Evolutionary conservation across 2,888 invertebrate species (phyloP).

Genomic region (Archips xylosteana): DNA sequence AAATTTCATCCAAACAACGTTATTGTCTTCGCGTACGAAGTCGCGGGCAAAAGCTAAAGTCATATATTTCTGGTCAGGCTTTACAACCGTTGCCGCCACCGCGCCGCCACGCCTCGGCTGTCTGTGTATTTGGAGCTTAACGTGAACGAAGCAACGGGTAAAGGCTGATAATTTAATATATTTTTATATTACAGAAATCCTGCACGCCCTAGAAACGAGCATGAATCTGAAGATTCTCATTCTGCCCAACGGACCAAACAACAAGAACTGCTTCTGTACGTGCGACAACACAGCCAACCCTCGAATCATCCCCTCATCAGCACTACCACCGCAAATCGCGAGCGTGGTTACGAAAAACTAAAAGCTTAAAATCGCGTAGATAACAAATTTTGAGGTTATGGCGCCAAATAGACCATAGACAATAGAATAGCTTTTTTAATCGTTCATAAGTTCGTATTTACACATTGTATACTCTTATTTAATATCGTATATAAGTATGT

Average conservation of each 20-base stretch:
- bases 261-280: constrained; percentile 66
- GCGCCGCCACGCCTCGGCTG: too few relatives aligned
- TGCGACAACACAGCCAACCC: constrained; percentile 57
- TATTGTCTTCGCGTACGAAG: too few relatives aligned
- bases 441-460: constrained; percentile 10
- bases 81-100: too few relatives aligned
- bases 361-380: neutral
- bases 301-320: constrained; percentile 52
- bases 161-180: neutral
- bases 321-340: constrained; percentile 46
- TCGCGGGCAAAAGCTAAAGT: too few relatives aligned
- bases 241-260: constrained; percentile 57
- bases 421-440: constrained; percentile 15
- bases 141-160: too few relatives aligned
- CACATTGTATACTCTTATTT: constrained; percentile 12
- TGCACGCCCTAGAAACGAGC: constrained; percentile 58
- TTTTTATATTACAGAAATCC: constrained; percentile 56
- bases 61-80: too few relatives aligned
- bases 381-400: neutral
- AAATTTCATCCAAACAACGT: too few relatives aligned
- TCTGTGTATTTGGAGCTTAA: too few relatives aligned
- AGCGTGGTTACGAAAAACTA: constrained; percentile 29
- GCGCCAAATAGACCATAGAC: neutral
- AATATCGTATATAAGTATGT: constrained; percentile 30
- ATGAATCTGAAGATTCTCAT: constrained; percentile 62